phyloP scores from a whole-genome alignment of 2,113 vertebrate genomes.

The Ictalurus furcatus region DNA sequence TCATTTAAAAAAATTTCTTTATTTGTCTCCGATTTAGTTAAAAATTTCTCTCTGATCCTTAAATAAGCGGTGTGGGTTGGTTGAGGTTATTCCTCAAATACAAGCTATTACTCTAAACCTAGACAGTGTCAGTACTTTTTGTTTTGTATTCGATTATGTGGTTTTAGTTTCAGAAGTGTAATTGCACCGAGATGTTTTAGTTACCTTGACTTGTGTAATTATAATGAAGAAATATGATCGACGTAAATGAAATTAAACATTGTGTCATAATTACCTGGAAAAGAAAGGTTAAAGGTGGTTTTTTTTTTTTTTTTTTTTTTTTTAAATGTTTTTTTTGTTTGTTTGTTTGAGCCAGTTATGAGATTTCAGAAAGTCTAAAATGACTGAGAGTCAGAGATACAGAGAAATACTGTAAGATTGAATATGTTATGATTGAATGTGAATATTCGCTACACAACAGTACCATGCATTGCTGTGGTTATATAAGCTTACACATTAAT shows the following conservation, averaged over 20 bases:
- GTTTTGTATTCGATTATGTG: constrained; percentile 15
- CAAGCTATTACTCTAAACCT: background rate
- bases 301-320: background rate
- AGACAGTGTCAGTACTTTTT: constrained; percentile 9
- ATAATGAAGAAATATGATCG: background rate
- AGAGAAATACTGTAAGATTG: background rate
- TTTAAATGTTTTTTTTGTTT: background rate
- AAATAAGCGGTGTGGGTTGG: constrained; percentile 4
- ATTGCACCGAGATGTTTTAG: background rate
- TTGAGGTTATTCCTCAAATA: constrained; percentile 18
- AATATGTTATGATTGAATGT: background rate
- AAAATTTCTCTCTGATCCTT: constrained; percentile 5
- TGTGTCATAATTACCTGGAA: background rate
- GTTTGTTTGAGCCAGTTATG: background rate
- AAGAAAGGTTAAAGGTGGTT: background rate
- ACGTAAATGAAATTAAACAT: background rate
- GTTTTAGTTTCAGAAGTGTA: background rate
- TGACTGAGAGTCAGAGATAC: background rate
- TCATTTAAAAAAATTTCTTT: constrained; percentile 10
- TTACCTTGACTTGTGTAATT: background rate
- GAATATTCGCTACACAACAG: background rate
- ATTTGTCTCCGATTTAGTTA: constrained; percentile 8
- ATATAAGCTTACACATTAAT: background rate
- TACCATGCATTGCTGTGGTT: background rate
- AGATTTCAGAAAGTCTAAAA: background rate